Conservation (phyloP, 2,888 invertebrate species). For the Cactoblastis cactorum region DNA sequence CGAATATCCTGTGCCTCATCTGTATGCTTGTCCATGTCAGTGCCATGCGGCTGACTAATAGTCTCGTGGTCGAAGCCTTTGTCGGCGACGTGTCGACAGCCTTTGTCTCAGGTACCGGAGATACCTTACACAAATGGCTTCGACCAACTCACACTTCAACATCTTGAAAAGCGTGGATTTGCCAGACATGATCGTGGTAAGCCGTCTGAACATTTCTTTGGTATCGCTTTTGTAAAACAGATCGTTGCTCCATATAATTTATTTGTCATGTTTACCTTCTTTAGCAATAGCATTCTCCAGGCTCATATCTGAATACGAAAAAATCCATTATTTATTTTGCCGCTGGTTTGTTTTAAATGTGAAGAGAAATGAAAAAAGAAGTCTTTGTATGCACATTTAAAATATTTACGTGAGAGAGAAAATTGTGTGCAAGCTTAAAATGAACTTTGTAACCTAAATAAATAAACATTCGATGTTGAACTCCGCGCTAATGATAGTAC, state of each 20-base stretch:
- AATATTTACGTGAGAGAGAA: conserved; percentile 4
- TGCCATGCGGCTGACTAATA: conserved; percentile 57
- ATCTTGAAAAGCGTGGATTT: conserved; percentile 6
- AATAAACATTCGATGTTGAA: not conserved
- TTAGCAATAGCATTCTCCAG: conserved; percentile 1
- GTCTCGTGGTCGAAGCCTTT: conserved; percentile 51
- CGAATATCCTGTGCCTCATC: conserved; percentile 46
- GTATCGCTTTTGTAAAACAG: conserved; percentile 5
- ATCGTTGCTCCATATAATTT: conserved; percentile 1
- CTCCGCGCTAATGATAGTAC: conserved; percentile 3
- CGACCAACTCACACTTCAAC: not conserved
- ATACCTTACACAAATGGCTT: conserved; percentile 12
- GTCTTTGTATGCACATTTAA: conserved; percentile 1
- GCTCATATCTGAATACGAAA: conserved; percentile 1
- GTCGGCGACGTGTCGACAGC: conserved; percentile 53
- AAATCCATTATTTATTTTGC: not conserved
- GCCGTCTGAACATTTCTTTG: not conserved
- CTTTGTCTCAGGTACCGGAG: conserved; percentile 49
- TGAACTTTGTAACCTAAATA: conserved; percentile 10
- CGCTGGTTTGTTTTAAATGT: not conserved
- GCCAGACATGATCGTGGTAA: conserved; percentile 7
- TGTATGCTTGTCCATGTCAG: conserved; percentile 46
- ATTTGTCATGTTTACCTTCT: conserved; percentile 9
- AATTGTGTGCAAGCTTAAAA: not conserved
- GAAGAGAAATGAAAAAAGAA: conserved; percentile 1